Evolutionary conservation across 1,140 invertebrate genomes (phyloP), one percentile per base, ranked within the genome.

Genomic region (Hyles vespertilio): DNA sequence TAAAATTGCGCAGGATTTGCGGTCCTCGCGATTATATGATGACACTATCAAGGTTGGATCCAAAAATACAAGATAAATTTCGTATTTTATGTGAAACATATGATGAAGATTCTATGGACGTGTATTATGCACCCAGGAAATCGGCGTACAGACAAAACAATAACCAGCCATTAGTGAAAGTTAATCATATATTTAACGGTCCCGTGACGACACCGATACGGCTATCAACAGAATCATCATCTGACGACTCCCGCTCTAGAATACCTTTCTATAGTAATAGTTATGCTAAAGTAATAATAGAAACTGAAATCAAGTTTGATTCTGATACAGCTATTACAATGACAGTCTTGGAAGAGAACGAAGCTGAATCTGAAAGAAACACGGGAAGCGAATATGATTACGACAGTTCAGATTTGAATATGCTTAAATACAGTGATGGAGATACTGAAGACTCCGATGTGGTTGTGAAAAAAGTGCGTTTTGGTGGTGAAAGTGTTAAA

Each of bases 401-500:
- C 60, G 79, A 86, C 54, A 87, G 80, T 58, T 83, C 80, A 32
- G 87, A 87, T 43, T 72, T 78, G 54, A 89, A 89, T 44, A 84
- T 92, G 63, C 72, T 92, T 10, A 91, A 90, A 59, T 89, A 92
- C 51, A 89, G 92, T 48, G 91, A 92, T 50, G 91, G 88, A 5
- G 92, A 91, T 46, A 77, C 84, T 1, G 91, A 92, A 44, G 91
- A 93, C 60, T 80, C 81, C 3, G 89, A 91, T 68, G 77, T 90
- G 22, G 89, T 90, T 0, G 87, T 91, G 7, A 91, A 92, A 74
- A 91, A 94, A 69, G 95, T 96, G 1, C 92, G 94, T 34, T 96
- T 96, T 72, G 95, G 95, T 1, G 95, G 95, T 6, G 95, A 96
- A 88, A 91, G 94, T 51, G 92, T 96, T 0, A 96, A 96, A 87